Evolutionary conservation across 1,140 invertebrate genomes (phyloP).

Genomic region (Venustaconcha ellipsiformis): DNA sequence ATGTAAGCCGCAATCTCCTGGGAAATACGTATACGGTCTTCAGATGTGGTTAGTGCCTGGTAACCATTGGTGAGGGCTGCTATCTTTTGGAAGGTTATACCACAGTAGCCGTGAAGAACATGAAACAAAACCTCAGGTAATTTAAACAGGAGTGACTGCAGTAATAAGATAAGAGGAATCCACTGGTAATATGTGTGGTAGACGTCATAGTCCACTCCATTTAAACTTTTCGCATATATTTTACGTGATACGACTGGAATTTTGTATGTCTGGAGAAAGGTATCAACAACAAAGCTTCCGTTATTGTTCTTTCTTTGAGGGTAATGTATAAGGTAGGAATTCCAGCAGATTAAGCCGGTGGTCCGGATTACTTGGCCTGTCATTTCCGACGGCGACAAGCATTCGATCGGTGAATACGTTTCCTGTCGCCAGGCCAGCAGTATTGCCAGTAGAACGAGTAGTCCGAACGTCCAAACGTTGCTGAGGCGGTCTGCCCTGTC

Average conservation of each 20-base stretch:
- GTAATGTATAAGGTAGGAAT: conserved; percentile 8
- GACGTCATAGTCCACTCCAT: too few species aligned
- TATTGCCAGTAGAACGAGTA: conserved; percentile 11
- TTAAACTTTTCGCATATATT: too few species aligned
- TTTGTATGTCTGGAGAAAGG: too few species aligned
- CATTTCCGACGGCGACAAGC: conserved; percentile 13
- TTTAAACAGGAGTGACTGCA: conserved; percentile 18
- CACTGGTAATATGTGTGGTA: conserved; percentile 2
- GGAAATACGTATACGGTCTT: neutral
- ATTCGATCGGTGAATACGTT: conserved; percentile 6
- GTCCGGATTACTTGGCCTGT: neutral
- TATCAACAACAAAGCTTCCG: too few species aligned
- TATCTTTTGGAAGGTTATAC: conserved; percentile 16
- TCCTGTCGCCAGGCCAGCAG: conserved; percentile 19
- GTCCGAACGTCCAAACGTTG: conserved; percentile 30
- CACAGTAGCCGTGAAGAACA: conserved; percentile 8
- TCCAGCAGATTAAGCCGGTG: conserved; percentile 13
- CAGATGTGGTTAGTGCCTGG: neutral
- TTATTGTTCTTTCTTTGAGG: too few species aligned
- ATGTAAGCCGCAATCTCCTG: conserved; percentile 2
- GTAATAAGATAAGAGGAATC: conserved; percentile 11
- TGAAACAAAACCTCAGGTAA: conserved; percentile 11
- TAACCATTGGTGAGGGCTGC: neutral
- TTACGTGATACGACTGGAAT: too few species aligned
- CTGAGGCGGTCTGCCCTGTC: conserved; percentile 28